Evolutionary conservation across 1,140 invertebrate species (phyloP), one percentile per base, ranked within the genome.

Genomic region (Diabrotica virgifera): DNA sequence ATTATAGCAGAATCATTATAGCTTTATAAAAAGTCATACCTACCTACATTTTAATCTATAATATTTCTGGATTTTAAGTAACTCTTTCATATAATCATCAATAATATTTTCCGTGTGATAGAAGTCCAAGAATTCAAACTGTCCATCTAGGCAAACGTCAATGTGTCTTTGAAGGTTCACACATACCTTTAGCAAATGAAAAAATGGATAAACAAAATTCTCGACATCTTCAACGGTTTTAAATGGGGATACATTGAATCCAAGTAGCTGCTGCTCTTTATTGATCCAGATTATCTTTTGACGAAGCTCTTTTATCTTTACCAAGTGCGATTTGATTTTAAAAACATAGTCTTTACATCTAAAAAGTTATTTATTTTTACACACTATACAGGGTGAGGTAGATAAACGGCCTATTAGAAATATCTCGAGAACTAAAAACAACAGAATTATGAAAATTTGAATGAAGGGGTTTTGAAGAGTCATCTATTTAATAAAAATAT

Each of bases 111-210:
- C 92, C 59, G 94, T 88, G 69, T 84, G 80, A 46, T 84, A 80
- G 7, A 88, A 86, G 75, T 93, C 85, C 52, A 96, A 80, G 73
- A 92, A 90, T 76, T 92, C 86, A 80, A 96, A 96, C 5, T 89
- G 86, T n/a, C 94, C 94, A 79, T 96, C 90, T 84, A 95, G 87
- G 91, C 93, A 96, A 54, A 90, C 89, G 72, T 89, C 90, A 74
- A 90, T 88, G 66, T 89, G 89, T 63, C 89, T 85, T 77, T 89
- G 85, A 91, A 94, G 95, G 73, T 87, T 87, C 67, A 87, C 79
- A 13, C 87, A 85, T 13, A 80, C 75, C 67, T 84, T 76, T 14
- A 91, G 82, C 5, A 91, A 79, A 61, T 83, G 83, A 46, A 88
- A 85, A 76, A 90, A 90, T 9, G 89, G 88, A 72, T 86, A 80